These are phyloP conservation scores for Protula sp. DNA, from an alignment of 2,888 invertebrate genomes.

Conservation along the genomic window DNA sequence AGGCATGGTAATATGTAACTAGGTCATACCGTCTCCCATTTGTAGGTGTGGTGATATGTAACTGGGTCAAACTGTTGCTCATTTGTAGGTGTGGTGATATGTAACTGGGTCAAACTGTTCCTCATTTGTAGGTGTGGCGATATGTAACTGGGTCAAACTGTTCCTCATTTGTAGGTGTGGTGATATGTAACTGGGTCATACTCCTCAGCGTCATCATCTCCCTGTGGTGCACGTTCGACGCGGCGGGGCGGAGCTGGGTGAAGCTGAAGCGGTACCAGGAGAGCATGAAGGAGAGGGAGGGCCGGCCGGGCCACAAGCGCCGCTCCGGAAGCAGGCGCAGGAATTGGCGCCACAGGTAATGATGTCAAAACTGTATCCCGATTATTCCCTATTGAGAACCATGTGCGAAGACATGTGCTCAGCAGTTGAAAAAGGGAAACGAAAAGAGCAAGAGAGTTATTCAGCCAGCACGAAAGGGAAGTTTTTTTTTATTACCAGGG, in stretches of 20 bases:
- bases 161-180: slow-evolving; percentile 65
- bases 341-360: slow-evolving; percentile 79
- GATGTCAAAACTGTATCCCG: too few relatives aligned
- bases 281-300: slow-evolving; percentile 70
- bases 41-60: slow-evolving; percentile 69
- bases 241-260: slow-evolving; percentile 83
- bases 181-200: slow-evolving; percentile 73
- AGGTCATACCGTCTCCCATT: too few relatives aligned
- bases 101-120: slow-evolving; percentile 68
- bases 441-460: too few relatives aligned
- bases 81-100: slow-evolving; percentile 67
- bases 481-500: too few relatives aligned
- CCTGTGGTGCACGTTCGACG: slow-evolving; percentile 80
- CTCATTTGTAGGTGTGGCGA: slow-evolving; percentile 66
- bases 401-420: too few relatives aligned
- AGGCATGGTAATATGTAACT: too few relatives aligned
- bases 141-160: slow-evolving; percentile 70
- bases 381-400: too few relatives aligned
- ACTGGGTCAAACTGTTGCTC: too few relatives aligned
- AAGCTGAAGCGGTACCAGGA: slow-evolving; percentile 83
- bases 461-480: too few relatives aligned
- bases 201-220: slow-evolving; percentile 67
- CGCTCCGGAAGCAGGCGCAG: slow-evolving; percentile 68
- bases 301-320: slow-evolving; percentile 62
- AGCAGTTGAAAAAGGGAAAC: too few relatives aligned